Evolutionary conservation across 2,113 vertebrate genomes (phyloP).

Genomic region (Anser brachyrhynchus): DNA sequence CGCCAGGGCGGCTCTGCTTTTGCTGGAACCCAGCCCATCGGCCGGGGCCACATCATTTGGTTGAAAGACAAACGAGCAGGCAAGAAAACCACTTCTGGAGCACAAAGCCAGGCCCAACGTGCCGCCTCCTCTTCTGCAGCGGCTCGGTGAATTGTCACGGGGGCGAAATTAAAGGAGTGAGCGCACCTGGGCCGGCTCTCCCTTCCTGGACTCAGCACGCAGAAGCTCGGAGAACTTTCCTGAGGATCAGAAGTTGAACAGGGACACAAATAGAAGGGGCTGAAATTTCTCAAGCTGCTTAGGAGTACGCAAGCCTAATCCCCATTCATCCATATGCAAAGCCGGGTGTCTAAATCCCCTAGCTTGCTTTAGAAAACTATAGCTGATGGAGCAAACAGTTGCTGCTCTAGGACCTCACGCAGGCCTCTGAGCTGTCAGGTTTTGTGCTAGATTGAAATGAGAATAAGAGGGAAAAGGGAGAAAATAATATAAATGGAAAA

Average conservation of each 20-base stretch:
- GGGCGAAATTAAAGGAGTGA: rapidly evolving
- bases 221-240: background rate
- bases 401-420: background rate
- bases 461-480: background rate
- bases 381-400: rapidly evolving
- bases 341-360: background rate
- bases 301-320: background rate
- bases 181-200: background rate
- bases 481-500: background rate
- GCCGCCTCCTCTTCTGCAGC: background rate
- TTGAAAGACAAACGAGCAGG: background rate
- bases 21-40: background rate
- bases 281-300: background rate
- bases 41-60: background rate
- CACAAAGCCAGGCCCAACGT: background rate
- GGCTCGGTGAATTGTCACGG: rapidly evolving
- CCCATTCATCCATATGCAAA: background rate
- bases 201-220: background rate
- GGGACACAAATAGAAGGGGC: background rate
- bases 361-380: rapidly evolving
- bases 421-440: background rate
- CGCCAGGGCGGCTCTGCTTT: background rate
- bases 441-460: background rate
- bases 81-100: background rate
- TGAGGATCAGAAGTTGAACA: rapidly evolving